Percentiles rank a stretch among this genome's conserved stretches.
These are phyloP conservation scores for Edolisoma coerulescens DNA, from an alignment of 2,113 vertebrate genomes.

Conservation along the genomic window DNA sequence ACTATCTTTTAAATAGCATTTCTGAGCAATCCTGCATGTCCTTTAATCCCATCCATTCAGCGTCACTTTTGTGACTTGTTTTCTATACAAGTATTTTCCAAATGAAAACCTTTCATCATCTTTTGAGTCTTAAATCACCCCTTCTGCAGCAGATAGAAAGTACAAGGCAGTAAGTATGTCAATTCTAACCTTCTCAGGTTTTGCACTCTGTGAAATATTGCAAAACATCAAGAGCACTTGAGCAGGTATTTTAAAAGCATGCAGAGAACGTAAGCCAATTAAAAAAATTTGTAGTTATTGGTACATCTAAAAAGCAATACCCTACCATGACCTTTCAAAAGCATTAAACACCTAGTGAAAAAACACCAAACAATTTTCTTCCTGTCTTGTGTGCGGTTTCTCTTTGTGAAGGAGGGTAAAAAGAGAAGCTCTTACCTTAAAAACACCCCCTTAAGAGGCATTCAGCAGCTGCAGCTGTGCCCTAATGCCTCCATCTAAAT, in stretches of 20 bases:
- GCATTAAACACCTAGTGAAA: background rate
- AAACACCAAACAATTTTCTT: background rate
- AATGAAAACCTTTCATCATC: background rate
- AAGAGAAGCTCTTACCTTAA: background rate
- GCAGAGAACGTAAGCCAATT: background rate
- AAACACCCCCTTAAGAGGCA: background rate
- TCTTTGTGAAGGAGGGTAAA: background rate
- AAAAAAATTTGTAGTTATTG: background rate
- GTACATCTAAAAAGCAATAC: background rate
- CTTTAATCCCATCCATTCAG: background rate
- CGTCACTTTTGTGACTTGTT: background rate
- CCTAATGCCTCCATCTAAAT: background rate
- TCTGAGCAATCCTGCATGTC: background rate
- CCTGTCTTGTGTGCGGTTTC: background rate
- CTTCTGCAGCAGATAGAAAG: background rate
- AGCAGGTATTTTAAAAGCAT: background rate
- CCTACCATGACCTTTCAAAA: background rate
- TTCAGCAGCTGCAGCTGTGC: background rate
- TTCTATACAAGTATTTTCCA: background rate
- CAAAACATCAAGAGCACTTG: conserved; percentile 3
- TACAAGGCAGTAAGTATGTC: background rate
- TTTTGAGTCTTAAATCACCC: background rate
- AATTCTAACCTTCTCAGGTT: background rate
- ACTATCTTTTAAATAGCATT: conserved; percentile 15
- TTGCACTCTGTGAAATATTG: background rate